Evolutionary conservation across 2,797 vertebrate species (phyloP).

Genomic region (Eptatretus atami): DNA sequence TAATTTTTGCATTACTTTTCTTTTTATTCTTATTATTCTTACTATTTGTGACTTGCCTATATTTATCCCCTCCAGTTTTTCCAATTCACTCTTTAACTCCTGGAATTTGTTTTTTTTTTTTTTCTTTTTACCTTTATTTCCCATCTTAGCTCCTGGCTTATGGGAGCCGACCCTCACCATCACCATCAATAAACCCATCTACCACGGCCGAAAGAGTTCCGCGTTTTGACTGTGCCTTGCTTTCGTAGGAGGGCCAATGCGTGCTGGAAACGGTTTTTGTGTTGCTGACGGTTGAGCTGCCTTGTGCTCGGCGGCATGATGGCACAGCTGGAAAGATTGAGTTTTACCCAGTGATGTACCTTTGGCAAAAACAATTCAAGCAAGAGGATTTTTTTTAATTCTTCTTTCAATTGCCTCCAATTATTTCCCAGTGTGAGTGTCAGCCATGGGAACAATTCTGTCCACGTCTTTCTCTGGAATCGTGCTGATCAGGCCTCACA

Average conservation of each 20-base stretch:
- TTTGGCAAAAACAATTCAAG: background rate
- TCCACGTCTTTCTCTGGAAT: no score
- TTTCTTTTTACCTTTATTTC: constrained; percentile 4
- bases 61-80: no score
- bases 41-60: no score
- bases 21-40: no score
- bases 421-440: no score
- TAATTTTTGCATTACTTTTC: no score
- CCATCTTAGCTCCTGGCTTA: constrained; percentile 32
- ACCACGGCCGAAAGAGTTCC: constrained; percentile 38
- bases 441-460: no score
- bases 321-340: constrained; percentile 51
- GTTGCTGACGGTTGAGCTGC: constrained; percentile 65
- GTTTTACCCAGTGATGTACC: constrained; percentile 57
- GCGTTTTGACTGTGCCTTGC: constrained; percentile 29
- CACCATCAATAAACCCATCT: constrained; percentile 23
- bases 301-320: constrained; percentile 33
- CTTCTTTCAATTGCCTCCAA: no score
- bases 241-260: constrained; percentile 23
- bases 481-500: no score
- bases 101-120: no score
- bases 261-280: constrained; percentile 28
- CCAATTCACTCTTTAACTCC: no score
- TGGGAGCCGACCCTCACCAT: constrained; percentile 29
- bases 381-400: no score